Conservation (phyloP, 2,888 invertebrate genomes). For the Petrolisthes manimaculis region DNA sequence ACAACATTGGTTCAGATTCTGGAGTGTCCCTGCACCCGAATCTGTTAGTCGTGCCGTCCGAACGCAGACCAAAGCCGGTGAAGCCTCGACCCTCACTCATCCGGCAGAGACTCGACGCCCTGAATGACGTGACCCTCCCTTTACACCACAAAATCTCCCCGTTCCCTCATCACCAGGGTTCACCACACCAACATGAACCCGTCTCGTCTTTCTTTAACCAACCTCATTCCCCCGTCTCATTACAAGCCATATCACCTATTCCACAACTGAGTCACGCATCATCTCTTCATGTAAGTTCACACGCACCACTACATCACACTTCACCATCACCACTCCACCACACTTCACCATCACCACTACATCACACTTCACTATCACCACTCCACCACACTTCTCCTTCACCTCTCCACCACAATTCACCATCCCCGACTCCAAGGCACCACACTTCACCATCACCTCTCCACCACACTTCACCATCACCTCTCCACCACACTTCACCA, state of each 20-base stretch:
- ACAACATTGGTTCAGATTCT: not conserved
- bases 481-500: not conserved
- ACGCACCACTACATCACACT: not conserved
- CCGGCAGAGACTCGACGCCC: not conserved
- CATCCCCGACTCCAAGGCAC: not conserved
- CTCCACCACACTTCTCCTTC: not conserved
- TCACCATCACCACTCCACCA: not conserved
- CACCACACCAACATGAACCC: not conserved
- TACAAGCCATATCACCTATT: not conserved
- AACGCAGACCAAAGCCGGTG: too few species aligned
- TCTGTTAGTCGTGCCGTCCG: too few species aligned
- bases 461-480: not conserved
- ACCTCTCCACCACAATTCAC: not conserved
- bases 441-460: not conserved
- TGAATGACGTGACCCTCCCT: not conserved
- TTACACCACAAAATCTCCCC: not conserved
- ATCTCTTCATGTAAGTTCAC: not conserved
- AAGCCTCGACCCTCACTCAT: not conserved
- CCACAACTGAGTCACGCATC: not conserved
- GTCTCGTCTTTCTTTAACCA: not conserved
- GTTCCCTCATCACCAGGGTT: too few species aligned
- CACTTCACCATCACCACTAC: not conserved
- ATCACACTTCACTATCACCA: not conserved
- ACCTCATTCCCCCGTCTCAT: not conserved
- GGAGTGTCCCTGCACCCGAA: not conserved